Base-by-base conservation (phyloP, 2,797 vertebrate species). In the Pseudotriccus pelzelni region DNA sequence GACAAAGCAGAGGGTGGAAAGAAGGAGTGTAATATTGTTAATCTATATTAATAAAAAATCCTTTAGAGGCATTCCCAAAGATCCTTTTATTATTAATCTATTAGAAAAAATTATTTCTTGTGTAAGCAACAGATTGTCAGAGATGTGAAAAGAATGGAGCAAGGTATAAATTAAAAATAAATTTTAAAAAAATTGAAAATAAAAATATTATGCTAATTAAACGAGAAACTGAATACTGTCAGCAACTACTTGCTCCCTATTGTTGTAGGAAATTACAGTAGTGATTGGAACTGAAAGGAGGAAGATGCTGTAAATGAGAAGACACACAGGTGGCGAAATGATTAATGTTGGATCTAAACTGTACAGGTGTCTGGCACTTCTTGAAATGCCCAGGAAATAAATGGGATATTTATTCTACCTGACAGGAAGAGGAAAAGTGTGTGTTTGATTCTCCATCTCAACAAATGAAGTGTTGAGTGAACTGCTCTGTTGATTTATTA, bases 401-500 rank as follows among this genome's bases (percentile, higher is more conserved):
- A 97, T 91, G 80, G 84, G 89, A 81, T 92, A 94, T 96, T 96
- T 93, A 92, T 97, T 96, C 64, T 95, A 49, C 56, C n/a, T 96
- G 97, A 94, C 91, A 97, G 78, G 81, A 95, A 89, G 41, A 93
- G 95, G 88, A 96, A 96, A 93, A 93, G 44, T 92, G 59, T 92
- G 62, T 78, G 36, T 66, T 92, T 96, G 88, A 93, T 95, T 96
- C 75, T 93, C 55, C 24, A 52, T 94, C 77, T 95, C 90, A 96
- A 70, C 62, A 97, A 97, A 97, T 91, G 85, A 96, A 96, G 72
- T 73, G 85, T 87, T 96, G 70, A 96, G 82, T 87, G 94, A 97
- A 94, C 83, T 84, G 50, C 75, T 94, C 41, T 84, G 44, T 94
- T 97, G 96, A 97, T 97, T 97, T 96, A 97, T 97, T 97, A 79